Percentiles rank a stretch among this genome's conserved stretches.
Evolutionary conservation across 2,797 vertebrate genomes (phyloP).

Genomic region (Clarias platycephalus): DNA sequence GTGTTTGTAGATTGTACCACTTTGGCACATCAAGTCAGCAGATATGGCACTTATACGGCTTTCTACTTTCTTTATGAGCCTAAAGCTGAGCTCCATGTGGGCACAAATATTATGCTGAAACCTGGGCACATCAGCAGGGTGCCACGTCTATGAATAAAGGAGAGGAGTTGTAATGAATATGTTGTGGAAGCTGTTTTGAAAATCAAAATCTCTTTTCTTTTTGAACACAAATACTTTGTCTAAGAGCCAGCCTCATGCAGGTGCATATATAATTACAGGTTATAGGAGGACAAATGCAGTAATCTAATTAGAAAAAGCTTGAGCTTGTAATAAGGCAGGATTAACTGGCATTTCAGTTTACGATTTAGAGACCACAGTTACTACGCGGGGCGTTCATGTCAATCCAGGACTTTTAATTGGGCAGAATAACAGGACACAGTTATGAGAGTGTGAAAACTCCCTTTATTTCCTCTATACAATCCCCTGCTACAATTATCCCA

Average conservation of each 20-base stretch:
- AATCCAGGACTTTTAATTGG: too few relatives aligned
- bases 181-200: conserved; percentile 33
- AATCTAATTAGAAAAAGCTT: neutral
- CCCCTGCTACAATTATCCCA: too few relatives aligned
- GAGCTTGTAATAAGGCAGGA: neutral
- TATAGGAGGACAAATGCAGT: neutral
- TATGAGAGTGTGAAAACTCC: too few relatives aligned
- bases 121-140: conserved; percentile 42
- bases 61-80: neutral
- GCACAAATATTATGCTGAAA: conserved; percentile 45
- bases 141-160: conserved; percentile 50
- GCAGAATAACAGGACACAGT: too few relatives aligned
- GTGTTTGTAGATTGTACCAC: neutral
- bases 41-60: neutral
- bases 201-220: conserved; percentile 20
- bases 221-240: conserved; percentile 25
- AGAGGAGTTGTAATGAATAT: conserved; percentile 46
- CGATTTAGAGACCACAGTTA: neutral
- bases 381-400: too few relatives aligned
- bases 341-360: neutral
- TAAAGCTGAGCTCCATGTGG: conserved; percentile 16
- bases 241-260: neutral
- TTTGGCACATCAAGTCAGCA: neutral
- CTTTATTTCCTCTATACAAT: too few relatives aligned
- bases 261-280: neutral